Conservation (phyloP, 92 coral and sea anemone genomes). For the Palythoa grandis region DNA sequence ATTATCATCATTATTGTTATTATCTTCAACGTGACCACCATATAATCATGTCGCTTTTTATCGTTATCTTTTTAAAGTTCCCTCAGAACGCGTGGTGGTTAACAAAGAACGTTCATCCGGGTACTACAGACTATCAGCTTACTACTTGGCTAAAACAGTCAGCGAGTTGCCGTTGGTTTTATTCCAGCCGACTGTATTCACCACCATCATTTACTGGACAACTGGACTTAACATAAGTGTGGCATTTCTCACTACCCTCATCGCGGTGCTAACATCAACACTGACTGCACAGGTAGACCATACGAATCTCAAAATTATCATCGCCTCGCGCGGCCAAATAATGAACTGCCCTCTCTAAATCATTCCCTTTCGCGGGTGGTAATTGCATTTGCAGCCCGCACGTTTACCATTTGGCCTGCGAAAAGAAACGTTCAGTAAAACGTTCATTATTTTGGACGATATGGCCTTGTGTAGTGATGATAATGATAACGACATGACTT, state of each 20-base stretch:
- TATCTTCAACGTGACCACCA: too few species aligned
- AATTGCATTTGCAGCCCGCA: too few species aligned
- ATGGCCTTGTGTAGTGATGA: too few species aligned
- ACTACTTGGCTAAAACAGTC: constrained; percentile 80
- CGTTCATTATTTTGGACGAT: too few species aligned
- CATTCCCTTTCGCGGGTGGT: too few species aligned
- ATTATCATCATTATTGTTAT: not conserved
- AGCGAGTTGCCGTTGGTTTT: constrained; percentile 93
- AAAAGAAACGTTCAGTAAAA: not conserved
- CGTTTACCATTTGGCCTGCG: not conserved
- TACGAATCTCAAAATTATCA: not conserved
- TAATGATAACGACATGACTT: too few species aligned
- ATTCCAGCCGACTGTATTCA: constrained; percentile 71
- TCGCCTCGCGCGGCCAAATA: too few species aligned
- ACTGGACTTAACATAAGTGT: constrained; percentile 83
- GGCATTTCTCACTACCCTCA: constrained; percentile 72
- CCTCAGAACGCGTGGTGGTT: constrained; percentile 81
- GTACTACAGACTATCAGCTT: constrained; percentile 92
- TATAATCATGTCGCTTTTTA: not conserved
- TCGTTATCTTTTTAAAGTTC: constrained; percentile 52
- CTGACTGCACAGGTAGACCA: constrained; percentile 77
- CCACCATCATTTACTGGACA: constrained; percentile 78
- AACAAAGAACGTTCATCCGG: constrained; percentile 93
- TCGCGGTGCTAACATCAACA: constrained; percentile 59
- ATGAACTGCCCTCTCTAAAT: too few species aligned